Evolutionary conservation across 2,113 vertebrate genomes (phyloP).

Genomic region (Butorides virescens): DNA sequence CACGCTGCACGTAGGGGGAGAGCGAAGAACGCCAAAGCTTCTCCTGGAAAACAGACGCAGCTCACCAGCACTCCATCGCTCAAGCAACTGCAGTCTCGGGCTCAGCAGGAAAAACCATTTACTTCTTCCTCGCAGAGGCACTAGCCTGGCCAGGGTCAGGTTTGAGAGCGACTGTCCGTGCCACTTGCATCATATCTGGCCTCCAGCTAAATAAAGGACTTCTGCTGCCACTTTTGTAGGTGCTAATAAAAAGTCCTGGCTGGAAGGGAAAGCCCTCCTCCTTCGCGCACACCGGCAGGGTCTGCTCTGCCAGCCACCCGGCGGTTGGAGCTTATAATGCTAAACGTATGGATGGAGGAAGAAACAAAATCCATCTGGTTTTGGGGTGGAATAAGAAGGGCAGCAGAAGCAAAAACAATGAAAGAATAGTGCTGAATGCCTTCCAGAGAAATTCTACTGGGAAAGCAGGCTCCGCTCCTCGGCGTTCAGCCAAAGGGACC

Average conservation of each 20-base stretch:
- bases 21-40: rapidly evolving
- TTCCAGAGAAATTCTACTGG: background rate
- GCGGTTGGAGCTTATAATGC: rapidly evolving
- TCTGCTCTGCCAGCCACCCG: background rate
- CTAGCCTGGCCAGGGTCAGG: background rate
- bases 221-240: background rate
- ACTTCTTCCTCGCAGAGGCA: background rate
- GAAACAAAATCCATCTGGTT: background rate
- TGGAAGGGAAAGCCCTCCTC: too few species aligned
- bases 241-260: background rate
- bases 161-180: background rate
- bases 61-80: background rate
- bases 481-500: background rate
- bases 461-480: background rate
- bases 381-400: background rate
- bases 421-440: rapidly evolving
- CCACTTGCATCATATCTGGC: background rate
- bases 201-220: background rate
- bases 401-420: background rate
- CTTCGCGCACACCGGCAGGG: background rate
- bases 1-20: too few species aligned
- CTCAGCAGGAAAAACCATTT: background rate
- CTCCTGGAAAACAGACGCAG: background rate
- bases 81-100: background rate
- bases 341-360: background rate